phyloP scores from a whole-genome alignment of 2,888 invertebrate genomes.

The Oxyscelio sp. region DNA sequence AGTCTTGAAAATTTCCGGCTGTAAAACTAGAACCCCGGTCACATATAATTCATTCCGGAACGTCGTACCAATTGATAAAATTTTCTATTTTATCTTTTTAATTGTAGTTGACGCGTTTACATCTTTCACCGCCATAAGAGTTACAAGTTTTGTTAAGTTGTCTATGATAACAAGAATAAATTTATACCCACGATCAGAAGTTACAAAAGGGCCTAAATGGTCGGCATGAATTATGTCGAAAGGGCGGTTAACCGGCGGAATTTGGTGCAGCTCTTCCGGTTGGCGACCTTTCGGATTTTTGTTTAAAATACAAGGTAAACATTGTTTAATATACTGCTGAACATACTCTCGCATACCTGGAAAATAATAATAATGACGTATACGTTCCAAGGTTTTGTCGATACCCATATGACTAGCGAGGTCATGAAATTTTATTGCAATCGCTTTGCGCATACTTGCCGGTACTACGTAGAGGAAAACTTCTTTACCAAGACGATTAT shows the following conservation, averaged over 20 bases:
- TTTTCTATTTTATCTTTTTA: conserved; percentile 52
- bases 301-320: conserved; percentile 2
- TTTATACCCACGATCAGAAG: conserved; percentile 52
- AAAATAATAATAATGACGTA: background rate
- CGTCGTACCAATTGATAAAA: conserved; percentile 63
- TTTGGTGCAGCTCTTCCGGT: conserved; percentile 74
- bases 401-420: background rate
- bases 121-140: conserved; percentile 61
- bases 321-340: background rate
- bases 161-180: conserved; percentile 74
- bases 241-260: conserved; percentile 71
- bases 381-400: background rate
- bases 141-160: conserved; percentile 72
- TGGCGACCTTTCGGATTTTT: no score
- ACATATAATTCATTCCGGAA: conserved; percentile 68
- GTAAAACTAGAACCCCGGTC: conserved; percentile 74
- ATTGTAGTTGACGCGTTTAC: conserved; percentile 33
- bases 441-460: background rate
- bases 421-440: background rate
- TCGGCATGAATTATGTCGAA: conserved; percentile 75
- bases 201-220: conserved; percentile 75
- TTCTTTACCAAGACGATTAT: background rate
- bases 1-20: background rate
- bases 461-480: background rate
- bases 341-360: background rate